Evolutionary conservation across 1,140 invertebrate species (phyloP).

Genomic region (Drosophila santomea): DNA sequence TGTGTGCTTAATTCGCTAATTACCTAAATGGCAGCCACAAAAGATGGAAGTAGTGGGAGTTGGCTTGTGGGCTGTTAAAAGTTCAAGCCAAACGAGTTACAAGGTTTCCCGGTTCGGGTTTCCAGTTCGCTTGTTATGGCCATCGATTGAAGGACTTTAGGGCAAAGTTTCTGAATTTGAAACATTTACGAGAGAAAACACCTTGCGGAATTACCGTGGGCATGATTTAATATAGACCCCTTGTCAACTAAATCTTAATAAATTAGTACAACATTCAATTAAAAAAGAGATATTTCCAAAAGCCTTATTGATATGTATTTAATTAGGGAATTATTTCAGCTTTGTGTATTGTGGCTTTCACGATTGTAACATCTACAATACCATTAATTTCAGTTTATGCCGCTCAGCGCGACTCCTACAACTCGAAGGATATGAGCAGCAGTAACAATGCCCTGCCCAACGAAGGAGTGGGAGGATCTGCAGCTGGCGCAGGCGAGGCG

Average conservation of each 20-base stretch:
- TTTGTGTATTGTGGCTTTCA: too few species aligned
- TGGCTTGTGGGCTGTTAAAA: conserved; percentile 30
- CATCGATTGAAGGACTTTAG: conserved; percentile 47
- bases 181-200: conserved; percentile 21
- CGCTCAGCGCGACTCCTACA: conserved; percentile 77
- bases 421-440: conserved; percentile 76
- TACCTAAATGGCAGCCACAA: conserved; percentile 70
- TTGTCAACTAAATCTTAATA: background rate
- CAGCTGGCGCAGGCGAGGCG: conserved; percentile 16
- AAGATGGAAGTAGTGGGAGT: conserved; percentile 21
- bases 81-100: conserved; percentile 45
- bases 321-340: too few species aligned
- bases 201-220: conserved; percentile 6
- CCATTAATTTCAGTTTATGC: conserved; percentile 55
- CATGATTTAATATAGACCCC: background rate
- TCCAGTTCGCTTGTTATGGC: conserved; percentile 23
- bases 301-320: background rate
- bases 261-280: background rate
- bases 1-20: conserved; percentile 75
- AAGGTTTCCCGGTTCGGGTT: conserved; percentile 38
- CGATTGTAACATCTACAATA: background rate
- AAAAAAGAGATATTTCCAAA: background rate
- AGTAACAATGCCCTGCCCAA: conserved; percentile 73
- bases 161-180: conserved; percentile 20
- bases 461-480: conserved; percentile 35